Evolutionary conservation across 2,797 vertebrate species (phyloP).

Genomic region (Sebastes jordani): DNA sequence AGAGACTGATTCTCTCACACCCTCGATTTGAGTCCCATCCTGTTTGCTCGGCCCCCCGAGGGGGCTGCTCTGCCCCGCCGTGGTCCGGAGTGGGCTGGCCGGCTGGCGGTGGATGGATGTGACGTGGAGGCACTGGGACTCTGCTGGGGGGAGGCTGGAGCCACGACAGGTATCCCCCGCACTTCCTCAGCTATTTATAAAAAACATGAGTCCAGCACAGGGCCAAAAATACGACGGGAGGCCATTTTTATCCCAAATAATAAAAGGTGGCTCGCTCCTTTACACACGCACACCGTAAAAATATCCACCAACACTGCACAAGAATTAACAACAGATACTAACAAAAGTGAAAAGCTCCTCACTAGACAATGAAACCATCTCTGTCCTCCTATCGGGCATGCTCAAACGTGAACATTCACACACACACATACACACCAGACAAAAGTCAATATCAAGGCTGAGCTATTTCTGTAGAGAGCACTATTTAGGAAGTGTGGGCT

Average conservation of each 20-base stretch:
- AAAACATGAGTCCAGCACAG: slow-evolving; percentile 63
- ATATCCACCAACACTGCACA: not conserved
- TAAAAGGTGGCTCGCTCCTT: slow-evolving; percentile 39
- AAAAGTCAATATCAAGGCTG: slow-evolving; percentile 84
- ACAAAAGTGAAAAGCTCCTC: slow-evolving; percentile 50
- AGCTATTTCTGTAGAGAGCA: slow-evolving; percentile 84
- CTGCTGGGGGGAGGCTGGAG: slow-evolving; percentile 63
- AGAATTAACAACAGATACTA: slow-evolving; percentile 19
- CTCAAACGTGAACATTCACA: slow-evolving; percentile 17
- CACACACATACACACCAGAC: slow-evolving; percentile 56
- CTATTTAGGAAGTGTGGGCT: slow-evolving; percentile 83
- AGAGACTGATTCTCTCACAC: slow-evolving; percentile 72
- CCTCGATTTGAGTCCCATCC: slow-evolving; percentile 70
- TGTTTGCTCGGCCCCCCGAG: slow-evolving; percentile 64
- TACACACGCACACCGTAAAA: not conserved
- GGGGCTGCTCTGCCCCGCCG: slow-evolving; percentile 32
- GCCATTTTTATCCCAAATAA: slow-evolving; percentile 80
- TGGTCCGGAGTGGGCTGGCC: slow-evolving; percentile 38
- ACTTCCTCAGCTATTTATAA: slow-evolving; percentile 85
- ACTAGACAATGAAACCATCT: slow-evolving; percentile 48
- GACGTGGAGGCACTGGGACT: slow-evolving; percentile 68
- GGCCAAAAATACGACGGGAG: slow-evolving; percentile 83
- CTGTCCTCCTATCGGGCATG: slow-evolving; percentile 36
- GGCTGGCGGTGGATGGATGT: slow-evolving; percentile 66
- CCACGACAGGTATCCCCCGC: slow-evolving; percentile 79